These are phyloP conservation scores for Oryzias melastigma DNA, from an alignment of 2,113 vertebrate species.

Conservation along the genomic window DNA sequence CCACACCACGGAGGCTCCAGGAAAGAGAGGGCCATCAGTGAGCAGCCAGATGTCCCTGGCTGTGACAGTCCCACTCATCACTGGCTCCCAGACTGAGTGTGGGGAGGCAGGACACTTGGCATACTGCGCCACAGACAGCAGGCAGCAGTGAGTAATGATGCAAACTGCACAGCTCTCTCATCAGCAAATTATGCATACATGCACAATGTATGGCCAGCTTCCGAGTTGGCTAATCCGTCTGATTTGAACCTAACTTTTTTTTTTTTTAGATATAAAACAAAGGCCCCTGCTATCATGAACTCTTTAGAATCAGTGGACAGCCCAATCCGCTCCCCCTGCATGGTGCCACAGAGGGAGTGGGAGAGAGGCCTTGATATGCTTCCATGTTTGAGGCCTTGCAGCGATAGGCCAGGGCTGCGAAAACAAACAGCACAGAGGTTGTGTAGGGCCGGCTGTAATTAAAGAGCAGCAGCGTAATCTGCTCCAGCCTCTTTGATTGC, in stretches of 20 bases:
- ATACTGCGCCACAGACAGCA: constrained; percentile 72
- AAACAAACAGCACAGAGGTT: constrained; percentile 75
- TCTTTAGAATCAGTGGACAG: constrained; percentile 48
- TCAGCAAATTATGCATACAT: constrained; percentile 72
- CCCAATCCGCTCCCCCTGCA: constrained; percentile 40
- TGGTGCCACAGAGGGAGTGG: constrained; percentile 49
- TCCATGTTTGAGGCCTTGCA: constrained; percentile 63
- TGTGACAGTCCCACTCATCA: constrained; percentile 80
- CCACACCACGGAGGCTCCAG: constrained; percentile 63
- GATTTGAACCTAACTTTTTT: constrained; percentile 16
- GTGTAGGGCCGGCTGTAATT: constrained; percentile 70
- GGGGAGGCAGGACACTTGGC: constrained; percentile 76
- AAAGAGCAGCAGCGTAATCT: constrained; percentile 72
- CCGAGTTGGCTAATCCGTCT: constrained; percentile 39
- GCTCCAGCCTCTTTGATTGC: constrained; percentile 73
- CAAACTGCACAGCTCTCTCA: constrained; percentile 70
- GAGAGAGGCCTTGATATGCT: constrained; percentile 64
- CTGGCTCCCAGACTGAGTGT: constrained; percentile 73
- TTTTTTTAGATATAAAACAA: constrained; percentile 7
- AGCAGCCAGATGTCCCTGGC: constrained; percentile 76
- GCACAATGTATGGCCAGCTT: constrained; percentile 52
- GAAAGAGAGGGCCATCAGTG: constrained; percentile 64
- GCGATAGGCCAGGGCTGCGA: constrained; percentile 69
- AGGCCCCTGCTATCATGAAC: constrained; percentile 21
- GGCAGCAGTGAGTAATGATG: constrained; percentile 77